Conservation (phyloP, 1,140 invertebrate species). For the Vanessa atalanta region DNA sequence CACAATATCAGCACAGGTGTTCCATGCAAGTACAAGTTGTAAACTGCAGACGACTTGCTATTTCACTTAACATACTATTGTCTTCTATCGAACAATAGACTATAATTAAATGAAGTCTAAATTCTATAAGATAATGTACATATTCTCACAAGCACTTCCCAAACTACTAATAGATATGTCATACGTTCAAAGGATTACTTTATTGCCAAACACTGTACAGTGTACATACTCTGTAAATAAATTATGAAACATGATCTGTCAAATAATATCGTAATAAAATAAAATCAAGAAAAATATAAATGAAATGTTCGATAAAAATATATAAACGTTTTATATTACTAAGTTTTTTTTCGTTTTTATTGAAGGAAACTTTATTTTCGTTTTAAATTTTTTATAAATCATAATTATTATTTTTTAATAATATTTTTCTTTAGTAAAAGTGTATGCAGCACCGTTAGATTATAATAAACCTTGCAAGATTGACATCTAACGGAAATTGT, state of each 20-base stretch:
- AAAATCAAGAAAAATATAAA: background rate
- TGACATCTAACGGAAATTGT: too few species aligned
- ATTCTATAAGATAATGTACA: conserved; percentile 38
- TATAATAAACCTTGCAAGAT: too few species aligned
- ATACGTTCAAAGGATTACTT: background rate
- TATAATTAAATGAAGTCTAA: conserved; percentile 59
- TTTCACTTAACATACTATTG: conserved; percentile 57
- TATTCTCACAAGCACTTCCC: conserved; percentile 39
- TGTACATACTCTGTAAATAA: too few species aligned
- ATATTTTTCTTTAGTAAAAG: background rate
- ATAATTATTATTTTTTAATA: too few species aligned
- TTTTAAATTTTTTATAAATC: too few species aligned
- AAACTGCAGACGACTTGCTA: conserved; percentile 31
- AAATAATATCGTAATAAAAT: background rate
- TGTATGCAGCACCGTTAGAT: too few species aligned
- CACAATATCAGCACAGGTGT: conserved; percentile 45
- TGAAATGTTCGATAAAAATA: too few species aligned
- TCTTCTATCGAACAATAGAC: conserved; percentile 53
- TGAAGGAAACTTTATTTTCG: too few species aligned
- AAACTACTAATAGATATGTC: conserved; percentile 4
- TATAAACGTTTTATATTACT: too few species aligned
- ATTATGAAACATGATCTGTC: too few species aligned
- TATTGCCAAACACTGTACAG: background rate
- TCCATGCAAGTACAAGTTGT: conserved; percentile 35
- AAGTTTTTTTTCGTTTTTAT: too few species aligned